These are phyloP conservation scores for Spea multiplicata DNA, from an alignment of 2,113 vertebrate genomes.

Conservation along the genomic window DNA sequence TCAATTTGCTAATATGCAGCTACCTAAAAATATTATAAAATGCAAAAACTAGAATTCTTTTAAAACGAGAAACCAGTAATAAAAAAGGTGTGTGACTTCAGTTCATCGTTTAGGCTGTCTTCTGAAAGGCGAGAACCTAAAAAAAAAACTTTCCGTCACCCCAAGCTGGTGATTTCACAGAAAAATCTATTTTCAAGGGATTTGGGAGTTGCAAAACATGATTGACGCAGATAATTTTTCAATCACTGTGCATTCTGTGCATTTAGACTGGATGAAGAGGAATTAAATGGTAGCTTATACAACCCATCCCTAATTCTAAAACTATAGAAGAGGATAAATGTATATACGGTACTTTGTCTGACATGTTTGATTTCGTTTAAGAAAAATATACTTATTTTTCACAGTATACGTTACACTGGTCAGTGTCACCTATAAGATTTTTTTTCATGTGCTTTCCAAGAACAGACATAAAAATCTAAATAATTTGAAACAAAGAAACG, in stretches of 20 bases:
- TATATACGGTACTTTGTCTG: conserved; percentile 9
- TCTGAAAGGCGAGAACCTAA: conserved; percentile 3
- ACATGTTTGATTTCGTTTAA: background rate
- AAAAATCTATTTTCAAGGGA: conserved; percentile 10
- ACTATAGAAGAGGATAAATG: background rate
- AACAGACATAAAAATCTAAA: conserved; percentile 24
- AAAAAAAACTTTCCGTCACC: conserved; percentile 13
- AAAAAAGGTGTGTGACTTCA: conserved; percentile 8
- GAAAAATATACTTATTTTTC: background rate
- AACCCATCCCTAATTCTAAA: conserved; percentile 14
- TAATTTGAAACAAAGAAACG: conserved; percentile 28
- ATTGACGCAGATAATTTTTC: conserved; percentile 31
- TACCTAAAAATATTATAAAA: too few relatives aligned
- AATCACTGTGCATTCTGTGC: background rate
- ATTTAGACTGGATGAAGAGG: conserved; percentile 24
- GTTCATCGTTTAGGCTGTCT: background rate
- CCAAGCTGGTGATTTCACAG: conserved; percentile 25
- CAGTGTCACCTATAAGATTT: too few relatives aligned
- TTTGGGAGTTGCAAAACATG: conserved; percentile 17
- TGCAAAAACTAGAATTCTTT: too few relatives aligned
- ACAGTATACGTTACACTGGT: background rate
- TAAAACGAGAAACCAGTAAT: too few relatives aligned
- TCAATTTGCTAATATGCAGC: too few relatives aligned
- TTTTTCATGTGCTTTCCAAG: too few relatives aligned
- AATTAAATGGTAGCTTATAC: conserved; percentile 31